phyloP scores from a whole-genome alignment of 2,888 invertebrate species.

The Chymomyza caudatula region DNA sequence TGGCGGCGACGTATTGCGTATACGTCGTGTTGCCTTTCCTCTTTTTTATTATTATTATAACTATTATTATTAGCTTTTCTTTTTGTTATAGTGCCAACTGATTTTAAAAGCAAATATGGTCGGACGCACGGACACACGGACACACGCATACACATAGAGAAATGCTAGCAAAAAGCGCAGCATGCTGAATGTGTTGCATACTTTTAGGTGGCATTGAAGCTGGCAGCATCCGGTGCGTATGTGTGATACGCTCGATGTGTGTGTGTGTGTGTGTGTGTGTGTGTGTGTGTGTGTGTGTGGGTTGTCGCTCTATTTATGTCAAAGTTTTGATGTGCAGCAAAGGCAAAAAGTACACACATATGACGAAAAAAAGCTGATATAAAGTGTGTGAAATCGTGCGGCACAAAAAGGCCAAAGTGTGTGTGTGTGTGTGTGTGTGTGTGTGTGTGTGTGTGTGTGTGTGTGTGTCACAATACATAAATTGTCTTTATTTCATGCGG shows the following conservation, averaged over 20 bases:
- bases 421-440: neutral
- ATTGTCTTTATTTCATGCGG: constrained; percentile 63
- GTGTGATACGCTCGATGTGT: neutral
- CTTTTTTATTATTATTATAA: constrained; percentile 42
- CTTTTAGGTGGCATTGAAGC: constrained; percentile 37
- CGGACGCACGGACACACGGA: too few relatives aligned
- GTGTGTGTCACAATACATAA: constrained; percentile 61
- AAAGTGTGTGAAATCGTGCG: constrained; percentile 46
- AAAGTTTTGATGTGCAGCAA: constrained; percentile 60
- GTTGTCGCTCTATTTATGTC: constrained; percentile 62
- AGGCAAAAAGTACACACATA: constrained; percentile 14
- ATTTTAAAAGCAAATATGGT: constrained; percentile 15
- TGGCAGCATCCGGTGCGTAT: constrained; percentile 6
- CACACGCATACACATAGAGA: neutral
- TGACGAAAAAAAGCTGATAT: constrained; percentile 27
- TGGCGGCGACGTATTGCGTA: constrained; percentile 43
- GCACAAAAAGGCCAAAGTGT: constrained; percentile 14
- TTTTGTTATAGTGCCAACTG: neutral
- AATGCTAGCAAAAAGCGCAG: neutral
- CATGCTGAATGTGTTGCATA: constrained; percentile 33
- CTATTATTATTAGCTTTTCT: constrained; percentile 24
- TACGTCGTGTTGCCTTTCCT: constrained; percentile 52
- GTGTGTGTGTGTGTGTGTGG: constrained; percentile 38
- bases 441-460: constrained; percentile 29
- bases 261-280: neutral